Conservation (phyloP, 2,797 vertebrate genomes). For the Peromyscus attwateri region DNA sequence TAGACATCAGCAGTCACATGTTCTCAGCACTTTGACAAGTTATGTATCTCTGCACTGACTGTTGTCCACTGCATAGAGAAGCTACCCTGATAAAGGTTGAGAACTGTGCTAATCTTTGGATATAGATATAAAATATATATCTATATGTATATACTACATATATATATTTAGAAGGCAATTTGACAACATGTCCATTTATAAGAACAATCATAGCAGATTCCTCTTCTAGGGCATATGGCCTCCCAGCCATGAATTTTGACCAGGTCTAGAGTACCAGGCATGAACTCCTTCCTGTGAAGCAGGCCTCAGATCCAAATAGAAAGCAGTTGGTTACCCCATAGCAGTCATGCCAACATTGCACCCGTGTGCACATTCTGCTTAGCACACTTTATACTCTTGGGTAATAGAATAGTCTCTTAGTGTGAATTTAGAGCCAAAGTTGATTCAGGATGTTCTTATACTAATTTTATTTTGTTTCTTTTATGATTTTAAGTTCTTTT, state of each 20-base stretch:
- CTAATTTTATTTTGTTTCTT: background rate
- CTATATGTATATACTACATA: no score
- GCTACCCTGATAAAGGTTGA: no score
- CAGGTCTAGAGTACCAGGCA: no score
- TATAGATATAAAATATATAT: no score
- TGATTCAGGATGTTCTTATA: background rate
- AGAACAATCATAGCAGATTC: background rate
- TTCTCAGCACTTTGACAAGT: background rate
- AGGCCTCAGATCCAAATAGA: background rate
- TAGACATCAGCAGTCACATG: background rate
- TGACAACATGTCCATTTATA: background rate
- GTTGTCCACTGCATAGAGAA: background rate
- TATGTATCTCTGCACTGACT: background rate
- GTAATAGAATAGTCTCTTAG: slow-evolving; percentile 27
- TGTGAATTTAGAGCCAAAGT: slow-evolving; percentile 49
- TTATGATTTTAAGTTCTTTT: background rate
- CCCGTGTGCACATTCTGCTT: background rate
- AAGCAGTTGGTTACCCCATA: background rate
- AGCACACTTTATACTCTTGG: background rate
- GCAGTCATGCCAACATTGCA: background rate
- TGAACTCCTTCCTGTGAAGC: no score
- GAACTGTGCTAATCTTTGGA: background rate
- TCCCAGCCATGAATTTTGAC: no score
- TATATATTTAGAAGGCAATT: background rate
- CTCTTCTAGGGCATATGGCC: background rate